Conservation (phyloP, 2,113 vertebrate species). For the Nesospiza acunhae region DNA sequence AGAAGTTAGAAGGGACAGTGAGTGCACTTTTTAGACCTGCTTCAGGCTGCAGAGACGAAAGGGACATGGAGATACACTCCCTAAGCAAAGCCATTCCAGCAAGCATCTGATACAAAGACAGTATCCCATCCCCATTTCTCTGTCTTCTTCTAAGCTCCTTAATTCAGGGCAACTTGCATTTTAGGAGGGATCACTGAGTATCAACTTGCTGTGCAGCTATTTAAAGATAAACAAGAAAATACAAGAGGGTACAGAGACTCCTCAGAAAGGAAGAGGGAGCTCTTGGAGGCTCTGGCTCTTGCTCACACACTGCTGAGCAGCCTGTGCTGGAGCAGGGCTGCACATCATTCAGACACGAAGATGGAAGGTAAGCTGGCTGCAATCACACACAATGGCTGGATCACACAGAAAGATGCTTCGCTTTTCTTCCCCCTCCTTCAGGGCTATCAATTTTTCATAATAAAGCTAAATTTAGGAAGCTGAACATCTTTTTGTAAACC, state of each 20-base stretch:
- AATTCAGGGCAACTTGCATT: neutral
- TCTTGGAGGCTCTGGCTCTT: neutral
- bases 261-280: neutral
- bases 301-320: neutral
- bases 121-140: neutral
- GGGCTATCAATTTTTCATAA: constrained; percentile 52
- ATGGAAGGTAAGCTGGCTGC: neutral
- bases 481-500: constrained; percentile 19
- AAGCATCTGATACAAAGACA: neutral
- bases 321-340: neutral
- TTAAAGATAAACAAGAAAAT: neutral
- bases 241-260: neutral
- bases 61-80: neutral
- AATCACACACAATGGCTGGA: neutral
- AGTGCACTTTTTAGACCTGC: neutral
- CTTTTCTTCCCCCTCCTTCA: neutral
- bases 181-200: neutral
- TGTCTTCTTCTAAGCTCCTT: neutral
- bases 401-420: neutral
- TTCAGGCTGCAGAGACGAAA: neutral
- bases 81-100: neutral
- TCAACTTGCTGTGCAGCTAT: neutral
- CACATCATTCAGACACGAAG: rapidly evolving
- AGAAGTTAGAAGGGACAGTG: neutral
- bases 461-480: constrained; percentile 43